These are phyloP conservation scores for Probosciger aterrimus DNA, from an alignment of 2,113 vertebrate species.

Conservation along the genomic window DNA sequence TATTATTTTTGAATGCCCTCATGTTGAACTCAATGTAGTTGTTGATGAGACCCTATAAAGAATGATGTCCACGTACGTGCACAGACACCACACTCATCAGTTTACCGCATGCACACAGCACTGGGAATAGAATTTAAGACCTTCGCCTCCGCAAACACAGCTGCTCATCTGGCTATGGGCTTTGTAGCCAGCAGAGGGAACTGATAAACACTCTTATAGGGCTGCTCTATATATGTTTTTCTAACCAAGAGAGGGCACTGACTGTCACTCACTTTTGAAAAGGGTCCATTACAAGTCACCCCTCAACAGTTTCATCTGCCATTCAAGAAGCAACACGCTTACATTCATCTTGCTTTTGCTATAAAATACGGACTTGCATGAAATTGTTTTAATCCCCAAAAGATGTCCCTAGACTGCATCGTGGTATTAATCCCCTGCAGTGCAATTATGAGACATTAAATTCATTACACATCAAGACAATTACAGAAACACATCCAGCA, in stretches of 20 bases:
- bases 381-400: constrained; percentile 28
- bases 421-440: constrained; percentile 34
- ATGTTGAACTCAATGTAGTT: background rate
- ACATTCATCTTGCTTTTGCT: background rate
- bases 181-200: constrained; percentile 61
- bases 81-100: constrained; percentile 58
- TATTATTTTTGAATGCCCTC: constrained; percentile 42
- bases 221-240: background rate
- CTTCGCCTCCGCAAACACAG: constrained; percentile 60
- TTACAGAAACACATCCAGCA: constrained; percentile 60
- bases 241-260: constrained; percentile 33
- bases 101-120: background rate
- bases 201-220: constrained; percentile 28
- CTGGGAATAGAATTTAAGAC: constrained; percentile 39
- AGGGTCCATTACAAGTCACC: background rate
- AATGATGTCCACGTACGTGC: background rate
- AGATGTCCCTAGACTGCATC: constrained; percentile 33
- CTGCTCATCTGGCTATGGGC: constrained; percentile 60
- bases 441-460: constrained; percentile 45
- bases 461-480: constrained; percentile 60
- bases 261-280: background rate
- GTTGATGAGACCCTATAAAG: constrained; percentile 16
- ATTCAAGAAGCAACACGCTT: background rate
- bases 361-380: background rate
- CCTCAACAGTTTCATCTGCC: background rate